Percentiles rank a stretch among this genome's conserved stretches.
Evolutionary conservation across 1,140 invertebrate genomes (phyloP).

Genomic region (Acromyrmex echinatior): DNA sequence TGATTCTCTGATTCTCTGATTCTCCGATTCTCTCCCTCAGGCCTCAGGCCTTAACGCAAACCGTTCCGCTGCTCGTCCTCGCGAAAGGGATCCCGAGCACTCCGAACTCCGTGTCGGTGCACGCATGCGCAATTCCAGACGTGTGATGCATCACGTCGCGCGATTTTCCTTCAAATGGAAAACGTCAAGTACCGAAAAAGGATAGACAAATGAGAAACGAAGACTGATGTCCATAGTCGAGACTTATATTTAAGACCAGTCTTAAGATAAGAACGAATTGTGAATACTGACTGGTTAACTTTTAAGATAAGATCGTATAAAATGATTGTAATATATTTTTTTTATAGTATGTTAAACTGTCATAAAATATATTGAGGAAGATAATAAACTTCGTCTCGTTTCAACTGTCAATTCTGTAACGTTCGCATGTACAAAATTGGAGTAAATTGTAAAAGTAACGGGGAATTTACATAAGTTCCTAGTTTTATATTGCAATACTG

Average conservation of each 20-base stretch:
- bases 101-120: not conserved
- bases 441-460: not conserved
- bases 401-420: not conserved
- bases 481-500: not conserved
- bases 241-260: too few species aligned
- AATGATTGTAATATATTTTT: not conserved
- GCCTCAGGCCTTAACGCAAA: not conserved
- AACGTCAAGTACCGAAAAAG: not conserved
- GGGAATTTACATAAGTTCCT: not conserved
- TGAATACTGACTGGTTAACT: not conserved
- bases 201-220: not conserved
- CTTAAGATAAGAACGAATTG: too few species aligned
- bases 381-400: not conserved
- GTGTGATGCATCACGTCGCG: not conserved
- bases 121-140: not conserved
- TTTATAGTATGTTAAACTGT: not conserved
- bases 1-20: constrained; percentile 40
- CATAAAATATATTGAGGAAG: not conserved
- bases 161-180: not conserved
- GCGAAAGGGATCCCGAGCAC: constrained; percentile 36
- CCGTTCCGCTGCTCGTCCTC: constrained; percentile 57
- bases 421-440: not conserved
- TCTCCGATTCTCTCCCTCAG: constrained; percentile 43
- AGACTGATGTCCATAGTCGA: not conserved
- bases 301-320: not conserved